Evolutionary conservation across 2,888 invertebrate genomes (phyloP).

Genomic region (Neoitamus cyanurus): DNA sequence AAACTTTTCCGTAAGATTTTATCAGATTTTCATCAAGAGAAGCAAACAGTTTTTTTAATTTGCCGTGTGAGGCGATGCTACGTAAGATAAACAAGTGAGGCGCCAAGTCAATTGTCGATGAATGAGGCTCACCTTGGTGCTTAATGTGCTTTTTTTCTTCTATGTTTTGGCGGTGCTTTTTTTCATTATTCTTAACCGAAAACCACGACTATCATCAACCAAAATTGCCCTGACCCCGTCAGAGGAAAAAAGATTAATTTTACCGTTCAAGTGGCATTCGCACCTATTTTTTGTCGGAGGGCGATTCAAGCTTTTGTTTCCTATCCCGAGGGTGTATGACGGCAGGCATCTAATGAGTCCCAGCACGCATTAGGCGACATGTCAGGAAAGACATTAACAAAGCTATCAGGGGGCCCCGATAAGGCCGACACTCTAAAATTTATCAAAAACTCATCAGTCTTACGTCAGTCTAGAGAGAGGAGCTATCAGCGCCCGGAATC

Average conservation of each 20-base stretch:
- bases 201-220: background rate
- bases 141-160: background rate
- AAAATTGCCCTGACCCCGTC: background rate
- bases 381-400: conserved; percentile 23
- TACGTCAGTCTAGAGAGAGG: background rate
- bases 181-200: background rate
- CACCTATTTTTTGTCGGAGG: background rate
- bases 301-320: background rate
- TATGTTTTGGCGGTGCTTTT: background rate
- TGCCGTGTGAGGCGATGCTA: background rate
- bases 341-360: background rate
- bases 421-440: conserved; percentile 23
- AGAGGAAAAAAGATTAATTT: background rate
- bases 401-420: background rate
- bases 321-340: background rate
- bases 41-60: background rate
- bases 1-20: background rate
- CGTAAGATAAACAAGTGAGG: background rate
- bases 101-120: background rate
- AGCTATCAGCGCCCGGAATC: background rate
- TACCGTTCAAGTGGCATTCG: background rate
- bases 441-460: conserved; percentile 40
- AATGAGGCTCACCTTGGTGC: background rate
- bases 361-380: conserved; percentile 2
- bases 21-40: background rate